phyloP scores from a whole-genome alignment of 2,888 invertebrate genomes.

The Parnassius glacialis region DNA sequence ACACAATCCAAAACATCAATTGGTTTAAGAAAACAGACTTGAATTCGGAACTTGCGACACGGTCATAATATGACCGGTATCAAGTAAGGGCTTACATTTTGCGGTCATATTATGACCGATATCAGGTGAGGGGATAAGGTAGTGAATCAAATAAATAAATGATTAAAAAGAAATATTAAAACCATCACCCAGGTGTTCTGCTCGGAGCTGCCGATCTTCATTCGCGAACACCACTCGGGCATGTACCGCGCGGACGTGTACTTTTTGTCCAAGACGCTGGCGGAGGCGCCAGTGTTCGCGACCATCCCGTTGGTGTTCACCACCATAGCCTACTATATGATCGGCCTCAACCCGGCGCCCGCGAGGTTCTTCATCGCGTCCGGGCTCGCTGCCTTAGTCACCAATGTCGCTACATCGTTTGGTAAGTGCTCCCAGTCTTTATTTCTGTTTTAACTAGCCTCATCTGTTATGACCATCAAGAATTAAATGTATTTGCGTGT shows the following conservation, averaged over 20 bases:
- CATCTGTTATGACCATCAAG: too few relatives aligned
- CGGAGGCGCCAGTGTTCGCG: slow-evolving; percentile 93
- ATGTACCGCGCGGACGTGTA: slow-evolving; percentile 96
- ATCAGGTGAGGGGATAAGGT: too few relatives aligned
- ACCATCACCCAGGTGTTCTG: slow-evolving; percentile 88
- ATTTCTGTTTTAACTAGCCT: not conserved
- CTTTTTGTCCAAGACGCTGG: slow-evolving; percentile 93
- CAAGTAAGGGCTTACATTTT: too few relatives aligned
- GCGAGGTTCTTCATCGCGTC: slow-evolving; percentile 87
- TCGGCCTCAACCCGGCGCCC: slow-evolving; percentile 88
- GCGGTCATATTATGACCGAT: too few relatives aligned
- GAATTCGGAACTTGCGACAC: too few relatives aligned
- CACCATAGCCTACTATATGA: slow-evolving; percentile 92
- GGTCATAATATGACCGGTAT: too few relatives aligned
- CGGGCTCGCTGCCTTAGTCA: slow-evolving; percentile 88
- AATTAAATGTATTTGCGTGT: too few relatives aligned
- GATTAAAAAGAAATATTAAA: too few relatives aligned
- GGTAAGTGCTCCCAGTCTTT: slow-evolving; percentile 78
- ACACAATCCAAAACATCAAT: too few relatives aligned
- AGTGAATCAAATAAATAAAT: too few relatives aligned
- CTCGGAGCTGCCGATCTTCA: slow-evolving; percentile 92
- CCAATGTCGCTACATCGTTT: slow-evolving; percentile 94
- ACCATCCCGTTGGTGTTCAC: slow-evolving; percentile 91
- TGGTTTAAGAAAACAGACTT: too few relatives aligned
- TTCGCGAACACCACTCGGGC: slow-evolving; percentile 93